These are phyloP conservation scores for Drosophila nigritarsus DNA, from an alignment of 2,888 invertebrate species.

Conservation along the genomic window DNA sequence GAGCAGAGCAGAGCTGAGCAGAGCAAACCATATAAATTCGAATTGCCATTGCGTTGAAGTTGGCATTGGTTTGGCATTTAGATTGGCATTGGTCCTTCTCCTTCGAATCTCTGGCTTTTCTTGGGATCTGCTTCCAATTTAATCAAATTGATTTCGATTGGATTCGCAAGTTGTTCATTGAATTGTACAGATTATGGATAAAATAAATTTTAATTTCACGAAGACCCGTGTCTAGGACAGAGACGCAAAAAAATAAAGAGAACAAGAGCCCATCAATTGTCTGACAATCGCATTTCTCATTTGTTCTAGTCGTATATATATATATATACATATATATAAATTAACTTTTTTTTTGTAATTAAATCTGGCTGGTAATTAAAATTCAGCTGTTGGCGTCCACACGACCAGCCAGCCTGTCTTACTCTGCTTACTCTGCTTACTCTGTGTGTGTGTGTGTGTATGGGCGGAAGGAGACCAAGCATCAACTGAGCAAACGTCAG, in stretches of 20 bases:
- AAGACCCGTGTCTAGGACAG: conserved; percentile 23
- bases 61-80: conserved; percentile 14
- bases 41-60: conserved; percentile 30
- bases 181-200: conserved; percentile 74
- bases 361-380: conserved; percentile 69
- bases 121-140: conserved; percentile 53
- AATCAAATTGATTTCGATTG: conserved; percentile 75
- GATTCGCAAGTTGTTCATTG: conserved; percentile 73
- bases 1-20: conserved; percentile 13
- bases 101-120: conserved; percentile 14
- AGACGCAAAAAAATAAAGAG: neutral
- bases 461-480: conserved; percentile 7
- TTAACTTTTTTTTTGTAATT: conserved; percentile 45
- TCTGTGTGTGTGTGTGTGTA: conserved; percentile 3
- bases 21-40: conserved; percentile 26
- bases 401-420: conserved; percentile 6
- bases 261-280: conserved; percentile 28
- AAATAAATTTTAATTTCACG: conserved; percentile 75
- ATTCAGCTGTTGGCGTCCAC: conserved; percentile 43
- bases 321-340: neutral
- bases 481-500: conserved; percentile 4
- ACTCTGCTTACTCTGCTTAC: too few relatives aligned
- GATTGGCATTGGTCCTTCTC: conserved; percentile 16
- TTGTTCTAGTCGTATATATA: neutral
- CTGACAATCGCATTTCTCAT: conserved; percentile 25